Evolutionary conservation across 2,888 invertebrate genomes (phyloP), one percentile per base, ranked within the genome.

Genomic region (Acanthoscelides obtectus): DNA sequence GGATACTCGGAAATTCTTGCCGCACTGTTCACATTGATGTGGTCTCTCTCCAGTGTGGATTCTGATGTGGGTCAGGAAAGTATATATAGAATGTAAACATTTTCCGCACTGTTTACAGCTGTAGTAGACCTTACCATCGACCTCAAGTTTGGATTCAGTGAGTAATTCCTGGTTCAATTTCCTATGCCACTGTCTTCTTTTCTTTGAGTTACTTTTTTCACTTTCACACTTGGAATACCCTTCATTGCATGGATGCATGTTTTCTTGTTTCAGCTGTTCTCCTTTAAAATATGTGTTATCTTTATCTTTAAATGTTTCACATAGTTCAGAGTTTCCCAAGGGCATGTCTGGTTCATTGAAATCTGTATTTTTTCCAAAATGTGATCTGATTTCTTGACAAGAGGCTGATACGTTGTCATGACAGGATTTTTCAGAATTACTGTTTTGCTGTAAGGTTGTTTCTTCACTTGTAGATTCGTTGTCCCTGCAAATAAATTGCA

Each of bases 41-140:
- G 91, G 90, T 68, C 89, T 86, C 83, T 91, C 91, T 1, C 90
- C 91, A 6, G 90, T 89, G 81, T 91, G 91, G 71, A 91, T 91
- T 19, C 90, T 86, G 80, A 87, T 85, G 80, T 91, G 91, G 86
- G 88, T 89, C 66, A 88, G 83, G 79, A 88, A 90, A 0, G 91
- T 90, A 81, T 90, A 90, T 2, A 89, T 84, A 0, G 91, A 89
- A 77, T 89, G 88, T 22, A 91, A 83, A 74, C 86, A 87, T 80
- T 89, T 90, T 0, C 88, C 88, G 80, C 91, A 91, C 20, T 86
- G 83, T 66, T 83, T 84, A 78, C 91, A 91, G 67, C 87, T 86
- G 80, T 89, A 91, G 77, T 86, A 88, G 8, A 87, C 82, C 73
- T 87, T 87, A 0, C 89, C 90, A 77, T 88, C 86, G 0, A 86